Percentiles rank a stretch among this genome's conserved stretches.
Conservation (phyloP, 2,797 vertebrate genomes). For the Phoxinus dragarum region DNA sequence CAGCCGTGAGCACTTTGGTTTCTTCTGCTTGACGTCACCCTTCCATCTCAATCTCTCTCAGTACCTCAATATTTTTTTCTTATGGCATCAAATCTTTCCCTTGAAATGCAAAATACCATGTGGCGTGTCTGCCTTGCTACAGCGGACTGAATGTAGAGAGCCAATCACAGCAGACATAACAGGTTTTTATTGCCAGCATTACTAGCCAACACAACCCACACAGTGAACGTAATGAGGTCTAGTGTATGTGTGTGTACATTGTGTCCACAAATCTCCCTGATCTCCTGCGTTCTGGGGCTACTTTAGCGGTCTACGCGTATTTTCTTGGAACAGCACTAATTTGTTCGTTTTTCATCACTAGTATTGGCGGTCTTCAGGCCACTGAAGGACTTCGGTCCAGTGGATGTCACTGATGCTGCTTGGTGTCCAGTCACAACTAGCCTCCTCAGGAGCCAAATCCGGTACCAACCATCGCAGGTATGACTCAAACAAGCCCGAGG, state of each 20-base stretch:
- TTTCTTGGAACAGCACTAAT: constrained; percentile 18
- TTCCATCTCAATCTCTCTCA: constrained; percentile 23
- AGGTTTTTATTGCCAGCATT: constrained; percentile 38
- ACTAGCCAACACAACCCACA: constrained; percentile 36
- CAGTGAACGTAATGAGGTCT: constrained; percentile 40
- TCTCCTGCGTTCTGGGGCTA: constrained; percentile 21
- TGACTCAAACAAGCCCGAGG: constrained; percentile 24
- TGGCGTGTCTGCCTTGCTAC: constrained; percentile 33
- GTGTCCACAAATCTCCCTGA: constrained; percentile 42
- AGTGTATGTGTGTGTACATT: constrained; percentile 11
- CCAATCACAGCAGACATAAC: constrained; percentile 40
- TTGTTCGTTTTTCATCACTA: constrained; percentile 17
- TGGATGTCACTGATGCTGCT: not conserved
- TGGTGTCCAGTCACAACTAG: constrained; percentile 3
- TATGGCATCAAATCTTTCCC: not conserved
- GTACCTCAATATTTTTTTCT: constrained; percentile 18
- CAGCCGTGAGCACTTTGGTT: constrained; percentile 16
- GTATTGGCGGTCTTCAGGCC: constrained; percentile 15
- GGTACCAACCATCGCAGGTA: not conserved
- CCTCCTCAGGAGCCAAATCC: constrained; percentile 26
- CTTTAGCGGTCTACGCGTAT: not conserved
- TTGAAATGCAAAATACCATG: constrained; percentile 5
- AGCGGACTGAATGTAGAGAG: constrained; percentile 3
- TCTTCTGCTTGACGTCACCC: constrained; percentile 28
- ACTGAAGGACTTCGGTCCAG: not conserved